Percentiles rank a stretch among this genome's conserved stretches.
Evolutionary conservation across 2,113 vertebrate genomes (phyloP).

Genomic region (Halcyon senegalensis): DNA sequence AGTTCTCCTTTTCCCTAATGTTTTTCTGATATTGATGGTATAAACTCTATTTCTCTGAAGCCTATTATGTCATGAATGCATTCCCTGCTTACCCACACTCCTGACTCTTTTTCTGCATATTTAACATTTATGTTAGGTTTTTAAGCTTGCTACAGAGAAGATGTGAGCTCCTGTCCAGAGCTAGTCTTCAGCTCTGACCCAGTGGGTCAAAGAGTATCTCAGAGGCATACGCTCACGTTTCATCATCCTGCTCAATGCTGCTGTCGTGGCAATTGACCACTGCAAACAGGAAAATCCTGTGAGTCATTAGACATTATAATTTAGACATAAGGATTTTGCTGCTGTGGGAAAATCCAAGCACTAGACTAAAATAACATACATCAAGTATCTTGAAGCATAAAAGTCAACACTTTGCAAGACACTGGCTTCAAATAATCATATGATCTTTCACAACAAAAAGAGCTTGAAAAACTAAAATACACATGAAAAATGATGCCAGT

Average conservation of each 20-base stretch:
- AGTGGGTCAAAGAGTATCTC: neutral
- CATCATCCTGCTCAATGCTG: neutral
- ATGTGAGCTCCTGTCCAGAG: neutral
- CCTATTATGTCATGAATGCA: neutral
- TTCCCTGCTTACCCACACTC: neutral
- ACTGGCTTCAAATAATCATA: neutral
- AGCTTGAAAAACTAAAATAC: neutral
- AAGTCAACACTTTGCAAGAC: neutral
- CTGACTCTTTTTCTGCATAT: neutral
- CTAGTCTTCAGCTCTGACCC: neutral
- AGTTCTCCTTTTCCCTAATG: neutral
- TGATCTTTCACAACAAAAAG: neutral
- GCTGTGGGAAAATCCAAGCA: neutral
- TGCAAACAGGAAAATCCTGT: neutral
- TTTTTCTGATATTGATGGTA: neutral
- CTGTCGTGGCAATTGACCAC: neutral
- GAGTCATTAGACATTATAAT: neutral
- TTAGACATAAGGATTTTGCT: neutral
- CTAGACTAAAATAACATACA: neutral
- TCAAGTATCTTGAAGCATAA: neutral
- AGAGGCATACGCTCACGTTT: neutral
- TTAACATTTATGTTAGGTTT: neutral
- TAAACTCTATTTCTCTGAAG: neutral
- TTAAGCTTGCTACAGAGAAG: neutral
- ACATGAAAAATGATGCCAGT: neutral